A percentile compares a stretch with the other conserved stretches of the same genome.
phyloP scores from a whole-genome alignment of 1,140 invertebrate genomes.

The Samia ricini region DNA sequence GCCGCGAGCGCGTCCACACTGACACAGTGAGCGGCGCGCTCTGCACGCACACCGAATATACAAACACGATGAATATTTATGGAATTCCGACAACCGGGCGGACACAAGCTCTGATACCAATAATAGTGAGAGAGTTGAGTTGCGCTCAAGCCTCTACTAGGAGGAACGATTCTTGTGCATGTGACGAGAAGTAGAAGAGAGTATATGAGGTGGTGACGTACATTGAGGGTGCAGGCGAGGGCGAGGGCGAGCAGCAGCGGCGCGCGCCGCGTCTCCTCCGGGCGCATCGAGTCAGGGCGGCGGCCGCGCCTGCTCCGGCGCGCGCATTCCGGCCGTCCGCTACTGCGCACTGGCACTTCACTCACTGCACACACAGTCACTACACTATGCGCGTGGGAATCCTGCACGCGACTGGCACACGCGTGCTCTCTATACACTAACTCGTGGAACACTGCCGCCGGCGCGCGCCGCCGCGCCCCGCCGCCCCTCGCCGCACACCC shows the following conservation, averaged over 20 bases:
- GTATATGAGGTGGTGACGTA: conserved; percentile 27
- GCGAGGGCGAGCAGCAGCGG: conserved; percentile 62
- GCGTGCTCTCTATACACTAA: conserved; percentile 43
- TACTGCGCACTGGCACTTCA: conserved; percentile 13
- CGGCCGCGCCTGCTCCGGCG: conserved; percentile 49
- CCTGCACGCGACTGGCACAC: conserved; percentile 16
- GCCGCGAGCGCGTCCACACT: background rate
- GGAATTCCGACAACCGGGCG: conserved; percentile 5
- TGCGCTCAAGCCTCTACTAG: background rate
- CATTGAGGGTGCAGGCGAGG: conserved; percentile 56
- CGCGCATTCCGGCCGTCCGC: conserved; percentile 38
- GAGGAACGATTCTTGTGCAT: too few species aligned
- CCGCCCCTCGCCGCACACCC: conserved; percentile 8
- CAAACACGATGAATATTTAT: conserved; percentile 3
- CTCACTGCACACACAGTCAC: conserved; percentile 18
- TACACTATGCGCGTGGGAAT: conserved; percentile 16
- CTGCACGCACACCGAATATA: background rate
- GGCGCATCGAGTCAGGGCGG: conserved; percentile 56
- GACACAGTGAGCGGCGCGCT: background rate
- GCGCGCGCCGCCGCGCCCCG: conserved; percentile 9
- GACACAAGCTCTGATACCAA: background rate
- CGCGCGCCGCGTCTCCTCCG: conserved; percentile 41
- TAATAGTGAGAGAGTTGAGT: background rate
- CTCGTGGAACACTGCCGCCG: conserved; percentile 46
- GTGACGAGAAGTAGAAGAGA: background rate